Evolutionary conservation across 2,888 invertebrate genomes (phyloP), one percentile per base, ranked within the genome.

Genomic region (Scaptomyza cyrtandrae): DNA sequence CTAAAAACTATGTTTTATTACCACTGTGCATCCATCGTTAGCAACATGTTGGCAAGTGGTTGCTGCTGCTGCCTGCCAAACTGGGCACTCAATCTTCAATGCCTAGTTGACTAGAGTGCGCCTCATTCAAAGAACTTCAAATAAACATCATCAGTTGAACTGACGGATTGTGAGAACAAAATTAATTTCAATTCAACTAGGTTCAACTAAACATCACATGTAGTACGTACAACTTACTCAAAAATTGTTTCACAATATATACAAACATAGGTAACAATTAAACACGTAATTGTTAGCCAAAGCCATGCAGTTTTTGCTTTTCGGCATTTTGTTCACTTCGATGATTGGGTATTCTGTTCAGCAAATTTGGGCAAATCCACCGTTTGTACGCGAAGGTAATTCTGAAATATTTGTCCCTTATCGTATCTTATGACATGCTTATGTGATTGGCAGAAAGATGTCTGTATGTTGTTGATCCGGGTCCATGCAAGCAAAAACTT

Each of bases 131-230:
- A 49, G 53, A 59, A 69, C 46, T 52, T 65, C 65, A 73, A 70
- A 53, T 69, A 62, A 33, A 46, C 68, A 70, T 83, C 80, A 78
- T 69, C 71, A 65, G 72, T 57, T 60, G 57, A 31, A 44, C 64
- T 80, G 83, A 84, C 81, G 61, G 74, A 73, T 74, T 82, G 83
- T 87, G 87, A 80, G 87, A 87, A 78, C 57, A 54, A 71, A 78
- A 75, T 74, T 64, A 71, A 68, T 48, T 70, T 60, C 46, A 39
- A 59, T 54, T 39, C 44, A 52, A 14, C 7, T 27, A 5, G 13
- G 19, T 52, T 29, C 6, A 0, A 27, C 31, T 13, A 24, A 54
- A 19, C 27, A 16, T 16, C n/a, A 6, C 33, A 43, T 27, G 29
- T 27, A 27, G 27, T 31, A 6, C 10, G 24, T 37, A 37, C 39